Evolutionary conservation across 1,140 invertebrate genomes (phyloP).

Genomic region (Heliconius melpomene): DNA sequence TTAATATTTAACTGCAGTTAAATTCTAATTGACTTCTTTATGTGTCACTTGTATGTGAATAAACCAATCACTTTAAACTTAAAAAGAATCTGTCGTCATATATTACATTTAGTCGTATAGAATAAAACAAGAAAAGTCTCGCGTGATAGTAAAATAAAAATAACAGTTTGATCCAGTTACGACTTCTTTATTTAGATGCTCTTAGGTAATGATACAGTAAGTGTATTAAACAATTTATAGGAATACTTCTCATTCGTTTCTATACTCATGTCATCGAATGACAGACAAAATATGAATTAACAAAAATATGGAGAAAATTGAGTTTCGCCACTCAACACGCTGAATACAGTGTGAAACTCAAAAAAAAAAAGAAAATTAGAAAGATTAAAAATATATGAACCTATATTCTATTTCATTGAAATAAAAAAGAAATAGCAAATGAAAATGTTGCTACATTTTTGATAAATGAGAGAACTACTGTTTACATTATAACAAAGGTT

Average conservation of each 20-base stretch:
- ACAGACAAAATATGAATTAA: too few relatives aligned
- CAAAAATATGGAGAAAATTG: too few relatives aligned
- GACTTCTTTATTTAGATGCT: slow-evolving; percentile 11
- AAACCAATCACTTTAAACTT: neutral
- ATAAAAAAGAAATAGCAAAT: neutral
- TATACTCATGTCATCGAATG: too few relatives aligned
- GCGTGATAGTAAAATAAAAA: slow-evolving; percentile 10
- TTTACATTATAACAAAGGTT: slow-evolving; percentile 4
- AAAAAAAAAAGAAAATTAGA: too few relatives aligned
- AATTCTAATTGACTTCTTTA: neutral
- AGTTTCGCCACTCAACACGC: too few relatives aligned
- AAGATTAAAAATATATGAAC: too few relatives aligned
- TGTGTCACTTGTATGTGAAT: neutral
- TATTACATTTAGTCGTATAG: neutral
- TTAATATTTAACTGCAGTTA: neutral
- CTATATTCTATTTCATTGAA: too few relatives aligned
- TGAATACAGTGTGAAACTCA: too few relatives aligned
- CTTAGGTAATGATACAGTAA: neutral
- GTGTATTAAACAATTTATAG: slow-evolving; percentile 2
- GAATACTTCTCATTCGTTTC: neutral
- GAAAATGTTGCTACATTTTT: slow-evolving; percentile 1
- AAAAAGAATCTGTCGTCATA: neutral
- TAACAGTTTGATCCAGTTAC: slow-evolving; percentile 6
- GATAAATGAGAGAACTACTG: neutral
- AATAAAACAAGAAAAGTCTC: neutral